These are phyloP conservation scores for Drosophila paracracens DNA, from an alignment of 2,888 invertebrate species.

Conservation along the genomic window DNA sequence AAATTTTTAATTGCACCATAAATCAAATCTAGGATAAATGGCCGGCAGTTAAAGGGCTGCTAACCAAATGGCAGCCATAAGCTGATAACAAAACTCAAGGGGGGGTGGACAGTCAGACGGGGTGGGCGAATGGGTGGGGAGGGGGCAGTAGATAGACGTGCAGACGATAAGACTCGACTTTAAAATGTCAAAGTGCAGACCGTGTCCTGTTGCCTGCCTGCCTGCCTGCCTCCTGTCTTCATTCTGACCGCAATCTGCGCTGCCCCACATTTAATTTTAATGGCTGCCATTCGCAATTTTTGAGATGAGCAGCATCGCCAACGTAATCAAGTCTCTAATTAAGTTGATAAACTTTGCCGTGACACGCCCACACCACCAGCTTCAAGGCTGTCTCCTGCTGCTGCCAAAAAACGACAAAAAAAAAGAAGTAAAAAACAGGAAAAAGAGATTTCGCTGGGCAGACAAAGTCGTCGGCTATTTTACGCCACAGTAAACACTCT, in stretches of 20 bases:
- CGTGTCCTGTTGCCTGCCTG: constrained; percentile 28
- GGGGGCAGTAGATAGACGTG: constrained; percentile 31
- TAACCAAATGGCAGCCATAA: constrained; percentile 80
- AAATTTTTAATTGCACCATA: constrained; percentile 75
- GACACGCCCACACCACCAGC: constrained; percentile 41
- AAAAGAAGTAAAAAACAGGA: constrained; percentile 3
- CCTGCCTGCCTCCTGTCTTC: background rate
- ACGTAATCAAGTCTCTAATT: constrained; percentile 80
- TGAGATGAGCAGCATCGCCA: constrained; percentile 55
- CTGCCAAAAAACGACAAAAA: constrained; percentile 6
- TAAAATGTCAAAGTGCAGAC: constrained; percentile 69
- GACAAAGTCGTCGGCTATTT: constrained; percentile 73
- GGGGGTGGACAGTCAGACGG: background rate
- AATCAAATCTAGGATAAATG: constrained; percentile 79
- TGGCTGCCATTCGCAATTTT: constrained; percentile 39
- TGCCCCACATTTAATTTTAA: constrained; percentile 69
- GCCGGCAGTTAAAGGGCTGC: constrained; percentile 78
- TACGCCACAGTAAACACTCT: constrained; percentile 65
- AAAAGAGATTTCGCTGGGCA: constrained; percentile 49
- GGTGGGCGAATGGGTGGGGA: background rate
- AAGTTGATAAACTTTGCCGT: constrained; percentile 75
- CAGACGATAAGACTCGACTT: constrained; percentile 64
- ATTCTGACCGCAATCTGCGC: constrained; percentile 38
- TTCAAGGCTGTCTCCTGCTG: background rate
- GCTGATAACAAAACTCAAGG: constrained; percentile 61